phyloP scores from a whole-genome alignment of 2,797 vertebrate species.

The Okamejei kenojei region DNA sequence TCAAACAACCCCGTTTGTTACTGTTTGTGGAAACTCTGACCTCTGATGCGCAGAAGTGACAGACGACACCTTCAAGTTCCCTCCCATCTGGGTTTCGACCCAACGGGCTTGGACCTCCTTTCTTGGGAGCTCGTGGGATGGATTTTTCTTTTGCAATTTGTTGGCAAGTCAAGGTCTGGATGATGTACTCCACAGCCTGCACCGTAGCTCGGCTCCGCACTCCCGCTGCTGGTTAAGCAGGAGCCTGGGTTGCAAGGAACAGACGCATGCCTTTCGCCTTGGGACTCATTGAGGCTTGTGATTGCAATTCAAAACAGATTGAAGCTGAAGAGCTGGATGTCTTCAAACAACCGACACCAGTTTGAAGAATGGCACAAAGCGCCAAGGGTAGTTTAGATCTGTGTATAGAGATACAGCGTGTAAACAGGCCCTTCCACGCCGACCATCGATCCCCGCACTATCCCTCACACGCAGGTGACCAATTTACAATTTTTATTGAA shows the following conservation, averaged over 20 bases:
- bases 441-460: no score
- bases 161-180: neutral
- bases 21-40: neutral
- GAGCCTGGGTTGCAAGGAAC: neutral
- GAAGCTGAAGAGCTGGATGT: neutral
- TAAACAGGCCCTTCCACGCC: no score
- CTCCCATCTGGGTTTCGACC: neutral
- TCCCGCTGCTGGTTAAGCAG: neutral
- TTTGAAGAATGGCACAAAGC: neutral
- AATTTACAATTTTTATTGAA: no score
- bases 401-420: no score
- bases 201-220: neutral
- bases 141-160: neutral
- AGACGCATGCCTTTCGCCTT: neutral
- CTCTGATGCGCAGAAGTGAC: neutral
- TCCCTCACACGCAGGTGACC: no score
- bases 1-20: no score
- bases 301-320: slow-evolving; percentile 4
- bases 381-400: no score
- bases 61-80: neutral
- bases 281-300: neutral
- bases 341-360: neutral
- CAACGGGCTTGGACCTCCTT: neutral
- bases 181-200: neutral
- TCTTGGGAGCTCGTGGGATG: neutral